phyloP scores from a whole-genome alignment of 2,888 invertebrate genomes.

The Clitarchus hookeri region DNA sequence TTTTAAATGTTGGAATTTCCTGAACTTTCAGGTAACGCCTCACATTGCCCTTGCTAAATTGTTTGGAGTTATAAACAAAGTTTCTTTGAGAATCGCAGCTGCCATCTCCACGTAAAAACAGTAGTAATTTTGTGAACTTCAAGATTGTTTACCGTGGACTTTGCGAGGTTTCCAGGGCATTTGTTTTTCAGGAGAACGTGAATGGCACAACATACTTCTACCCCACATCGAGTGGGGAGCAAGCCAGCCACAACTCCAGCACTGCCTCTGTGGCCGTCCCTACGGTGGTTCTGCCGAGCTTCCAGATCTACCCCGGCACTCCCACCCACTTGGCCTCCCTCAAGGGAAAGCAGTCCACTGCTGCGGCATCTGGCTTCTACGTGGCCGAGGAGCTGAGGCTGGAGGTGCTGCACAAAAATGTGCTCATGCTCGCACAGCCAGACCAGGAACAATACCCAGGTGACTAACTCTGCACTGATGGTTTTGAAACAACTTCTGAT shows the following conservation, averaged over 20 bases:
- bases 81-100: no score
- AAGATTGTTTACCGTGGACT: no score
- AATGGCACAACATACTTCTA: constrained; percentile 96
- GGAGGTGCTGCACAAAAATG: constrained; percentile 77
- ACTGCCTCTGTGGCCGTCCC: constrained; percentile 35
- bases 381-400: constrained; percentile 81
- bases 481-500: not conserved
- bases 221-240: constrained; percentile 58
- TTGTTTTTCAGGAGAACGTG: constrained; percentile 74
- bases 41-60: no score
- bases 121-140: no score
- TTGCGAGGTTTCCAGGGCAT: not conserved
- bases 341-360: constrained; percentile 46
- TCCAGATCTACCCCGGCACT: constrained; percentile 68
- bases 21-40: no score
- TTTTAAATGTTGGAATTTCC: no score
- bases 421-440: constrained; percentile 73
- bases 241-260: constrained; percentile 40
- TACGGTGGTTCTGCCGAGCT: constrained; percentile 44
- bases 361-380: constrained; percentile 69
- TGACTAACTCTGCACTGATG: constrained; percentile 43
- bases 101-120: no score
- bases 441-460: constrained; percentile 67
- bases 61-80: no score
- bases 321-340: constrained; percentile 61